Base-by-base conservation (phyloP, 2,113 vertebrate genomes). In the Myiozetetes cayanensis region DNA sequence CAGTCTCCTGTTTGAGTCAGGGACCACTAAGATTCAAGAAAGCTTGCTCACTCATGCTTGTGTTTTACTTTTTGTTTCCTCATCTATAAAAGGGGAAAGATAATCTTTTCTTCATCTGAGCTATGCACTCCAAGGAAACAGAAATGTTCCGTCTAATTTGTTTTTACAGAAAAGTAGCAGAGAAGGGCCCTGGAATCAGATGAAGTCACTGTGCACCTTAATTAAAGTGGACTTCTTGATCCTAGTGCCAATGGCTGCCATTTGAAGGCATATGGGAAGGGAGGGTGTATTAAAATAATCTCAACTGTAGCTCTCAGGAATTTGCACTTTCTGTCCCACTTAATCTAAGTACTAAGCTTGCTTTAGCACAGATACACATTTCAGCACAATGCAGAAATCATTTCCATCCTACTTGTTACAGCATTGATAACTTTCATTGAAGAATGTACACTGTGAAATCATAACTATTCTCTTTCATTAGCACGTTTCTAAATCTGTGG, bases 401-500 rank as follows among this genome's bases (percentile, higher is more conserved):
- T 76, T 96, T 94, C 89, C 53, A 73, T 91, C 85, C 66, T 95
- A 91, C 58, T 94, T 85, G 89, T 96, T 87, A 89, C 66, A 85
- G 87, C 75, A 92, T 73, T 35, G 58, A 10, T 95, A 85, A 91
- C 15, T 89, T 89, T 85, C 7, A 82, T 76, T 96, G 93, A 96
- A 94, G 89, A 96, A 96, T 91, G 87, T 96, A 94, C 89, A 97
- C 95, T 96, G 94, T 97, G 94, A 96, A 97, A 96, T 96, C 58
- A 33, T 82, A 70, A 87, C 31, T 94, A 56, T 85, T 66, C 68
- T 84, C 92, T 90, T 89, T 89, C 56, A 20, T 94, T 96, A 82
- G 91, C 84, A 95, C 89, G 73, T 96, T 96, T 96, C 87, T 91
- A 85, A 93, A 93, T 92, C 77, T 87, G 81, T 91, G 93, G 93